Base-by-base conservation (phyloP, 2,888 invertebrate species). In the Hypomecis punctinalis region DNA sequence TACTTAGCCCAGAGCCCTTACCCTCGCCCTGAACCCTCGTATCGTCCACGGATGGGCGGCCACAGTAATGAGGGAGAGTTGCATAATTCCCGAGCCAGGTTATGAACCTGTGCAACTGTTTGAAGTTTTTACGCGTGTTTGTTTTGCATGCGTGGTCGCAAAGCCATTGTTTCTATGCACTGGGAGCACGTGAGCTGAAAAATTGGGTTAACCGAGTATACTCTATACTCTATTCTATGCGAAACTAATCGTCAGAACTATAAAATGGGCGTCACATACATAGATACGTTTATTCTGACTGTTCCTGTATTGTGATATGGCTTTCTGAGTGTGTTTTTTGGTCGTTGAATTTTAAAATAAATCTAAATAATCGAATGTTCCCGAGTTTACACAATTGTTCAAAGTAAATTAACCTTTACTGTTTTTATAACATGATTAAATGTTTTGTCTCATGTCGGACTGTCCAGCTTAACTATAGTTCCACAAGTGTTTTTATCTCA, bases 101-200 rank as follows among this genome's bases (percentile, higher is more conserved):
- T 84, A 79, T 79, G 83, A 85, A 81, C 85, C 75, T 82, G 82
- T 84, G 85, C 86, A 87, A 84, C 85, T 89, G 89, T 91, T 92
- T 91, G 92, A 92, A 91, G 87, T 89, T 85, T 83, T 89, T 83
- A 88, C 90, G 89, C 88, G 75, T 85, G 80, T 85, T 86, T 87
- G 83, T 75, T 79, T 74, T 77, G 78, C 74, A 73, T 81, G 76
- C 69, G 76, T 70, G 62, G 46, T 33, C 46, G 45, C 63, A 60
- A 67, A 65, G 53, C 58, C 49, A 58, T 40, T 58, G 65, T 64
- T 68, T 61, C 48, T 64, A 71, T 73, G 69, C 69, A 72, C 74
- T 74, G 71, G 74, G 75, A 75, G 71, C 72, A 70, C 72, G 61
- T 67, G 61, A 53, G 37, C 42, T 60, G 55, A 51, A 60, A 36